Base-by-base conservation (phyloP, 2,113 vertebrate species). In the Aspiorhynchus laticeps region DNA sequence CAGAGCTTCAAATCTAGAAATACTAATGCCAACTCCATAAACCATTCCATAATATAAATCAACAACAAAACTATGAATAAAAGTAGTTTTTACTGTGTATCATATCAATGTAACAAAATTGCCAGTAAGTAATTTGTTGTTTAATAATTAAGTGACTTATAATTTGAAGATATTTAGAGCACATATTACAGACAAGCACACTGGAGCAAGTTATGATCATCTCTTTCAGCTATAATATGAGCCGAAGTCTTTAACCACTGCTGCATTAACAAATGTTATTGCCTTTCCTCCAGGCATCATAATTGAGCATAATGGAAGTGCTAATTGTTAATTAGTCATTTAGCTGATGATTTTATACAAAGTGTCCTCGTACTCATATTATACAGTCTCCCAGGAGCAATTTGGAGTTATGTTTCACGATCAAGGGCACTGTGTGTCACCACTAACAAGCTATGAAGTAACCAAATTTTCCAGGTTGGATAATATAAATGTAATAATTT, bases 301-400 rank as follows among this genome's bases (percentile, higher is more conserved):
- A 65, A 61, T n/a, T 41, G 36, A 81, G 3, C 7, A 7, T 61
- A 81, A 38, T 81, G 36, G 24, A 81, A 36, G 33, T 65, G 79
- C 21, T 63, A 65, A 63, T 81, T 65, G 61, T 82, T 82, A 67
- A 67, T 82, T 67, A 67, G 80, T 67, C 15, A 46, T 48, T 67
- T 67, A 46, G 38, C n/a, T 36, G 38, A 82, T 82, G 59, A 9
- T 82, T 82, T 82, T 17, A 82, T 31, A 43, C 80, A 46, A 82
- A 28, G 24, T 48, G 56, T 24, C 61, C 56, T 63, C n/a, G 48
- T 53, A 38, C 36, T 43, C 7, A 11, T 63, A 81, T 11, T 80
- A 78, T 63, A 19, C 24, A 81, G 41, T 28, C 41, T 78, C 76
- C 76, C 48, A 21, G 46, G 76, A 26, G 26, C 31, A 48, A 53